phyloP scores from a whole-genome alignment of 2,888 invertebrate genomes.

The Zeuzera pyrina region DNA sequence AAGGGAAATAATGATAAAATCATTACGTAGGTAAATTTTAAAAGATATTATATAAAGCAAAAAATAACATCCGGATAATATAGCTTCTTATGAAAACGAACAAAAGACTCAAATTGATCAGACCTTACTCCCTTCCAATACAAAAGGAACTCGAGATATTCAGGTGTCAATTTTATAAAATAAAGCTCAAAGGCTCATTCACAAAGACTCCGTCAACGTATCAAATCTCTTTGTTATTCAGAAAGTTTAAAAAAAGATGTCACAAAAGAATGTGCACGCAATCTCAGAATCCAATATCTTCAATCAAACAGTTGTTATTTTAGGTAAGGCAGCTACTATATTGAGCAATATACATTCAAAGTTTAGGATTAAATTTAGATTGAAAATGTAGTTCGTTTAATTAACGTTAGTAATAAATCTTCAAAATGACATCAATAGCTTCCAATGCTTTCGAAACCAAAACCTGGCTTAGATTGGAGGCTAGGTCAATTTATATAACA shows the following conservation, averaged over 20 bases:
- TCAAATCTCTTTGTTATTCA: slow-evolving; percentile 44
- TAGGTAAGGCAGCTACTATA: slow-evolving; percentile 31
- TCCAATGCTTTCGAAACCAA: no score
- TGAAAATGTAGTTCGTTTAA: no score
- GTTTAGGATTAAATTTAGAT: no score
- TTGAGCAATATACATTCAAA: slow-evolving; percentile 14
- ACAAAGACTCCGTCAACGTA: slow-evolving; percentile 56
- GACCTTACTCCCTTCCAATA: slow-evolving; percentile 29
- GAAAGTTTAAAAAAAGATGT: slow-evolving; percentile 26
- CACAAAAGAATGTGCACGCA: slow-evolving; percentile 54
- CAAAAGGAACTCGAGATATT: slow-evolving; percentile 52
- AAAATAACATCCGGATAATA: slow-evolving; percentile 36
- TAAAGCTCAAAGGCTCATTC: slow-evolving; percentile 43
- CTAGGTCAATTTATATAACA: no score
- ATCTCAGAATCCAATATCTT: slow-evolving; percentile 56
- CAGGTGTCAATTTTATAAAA: slow-evolving; percentile 61
- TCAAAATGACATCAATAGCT: no score
- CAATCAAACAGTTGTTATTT: slow-evolving; percentile 56
- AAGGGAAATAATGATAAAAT: no score
- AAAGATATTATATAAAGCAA: no score
- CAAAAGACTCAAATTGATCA: slow-evolving; percentile 53
- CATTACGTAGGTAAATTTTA: no score
- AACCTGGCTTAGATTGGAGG: no score
- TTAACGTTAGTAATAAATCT: no score
- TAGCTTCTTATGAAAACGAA: slow-evolving; percentile 23